Base-by-base conservation (phyloP, 2,113 vertebrate genomes). In the Gobius niger region DNA sequence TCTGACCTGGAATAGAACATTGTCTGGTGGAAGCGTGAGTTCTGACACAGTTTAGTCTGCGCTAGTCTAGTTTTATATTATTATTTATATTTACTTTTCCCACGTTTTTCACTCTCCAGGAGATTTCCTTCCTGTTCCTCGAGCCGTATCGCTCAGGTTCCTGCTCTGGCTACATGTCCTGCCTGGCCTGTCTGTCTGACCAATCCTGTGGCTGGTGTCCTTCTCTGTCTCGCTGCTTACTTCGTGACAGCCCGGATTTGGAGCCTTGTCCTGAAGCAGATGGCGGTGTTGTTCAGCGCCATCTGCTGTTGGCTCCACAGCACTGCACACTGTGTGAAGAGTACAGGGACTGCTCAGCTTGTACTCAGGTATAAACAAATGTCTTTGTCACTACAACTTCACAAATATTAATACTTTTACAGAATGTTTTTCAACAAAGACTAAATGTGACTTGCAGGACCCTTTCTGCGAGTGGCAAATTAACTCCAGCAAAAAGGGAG, bases 151-250 rank as follows among this genome's bases (percentile, higher is more conserved):
- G 93, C 34, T 96, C 95, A 0, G 92, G 88, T 0, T 90, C 90
- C 53, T 97, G 95, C 2, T 34, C 85, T 8, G 85, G 84, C 0
- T 95, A 96, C 85, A 90, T 83, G 69, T 96, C 95, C 7, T 97
- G 96, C 77, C 87, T 93, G 80, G 94, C 95, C 47, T 97, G 96
- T 81, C 82, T 97, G 49, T 94, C 96, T 0, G 95, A 97, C 81
- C 96, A 97, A 89, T 94, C 95, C 41, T 97, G 96, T 0, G 95
- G 96, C 78, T 97, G 96, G 96, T 97, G 96, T 78, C 86, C 92
- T 0, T 89, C 90, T 44, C 72, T 90, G 65, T 89, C 89, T 34
- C 85, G 91, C 82, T 96, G 95, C 76, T 89, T 93, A 59, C 73
- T 90, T 15, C 93, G 95, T 13, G 82, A 90, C 44, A 72, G 68